Conservation (phyloP, 2,113 vertebrate species). For the Rutilus rutilus region DNA sequence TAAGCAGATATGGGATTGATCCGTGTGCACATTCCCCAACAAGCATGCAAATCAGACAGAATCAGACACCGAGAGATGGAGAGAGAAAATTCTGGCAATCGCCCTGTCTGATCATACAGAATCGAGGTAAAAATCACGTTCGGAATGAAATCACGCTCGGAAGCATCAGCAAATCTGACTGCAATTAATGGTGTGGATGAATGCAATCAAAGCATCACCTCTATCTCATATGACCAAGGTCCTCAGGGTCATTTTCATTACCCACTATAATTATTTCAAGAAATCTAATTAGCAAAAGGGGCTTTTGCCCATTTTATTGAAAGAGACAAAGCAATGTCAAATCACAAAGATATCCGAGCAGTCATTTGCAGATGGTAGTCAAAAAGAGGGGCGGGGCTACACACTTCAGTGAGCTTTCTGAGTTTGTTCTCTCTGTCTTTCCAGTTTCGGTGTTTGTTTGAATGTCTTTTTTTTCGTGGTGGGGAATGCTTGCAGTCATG, state of each 20-base stretch:
- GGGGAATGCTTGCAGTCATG: conserved; percentile 22
- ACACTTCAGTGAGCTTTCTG: conserved; percentile 10
- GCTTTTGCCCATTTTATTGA: conserved; percentile 59
- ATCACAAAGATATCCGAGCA: conserved; percentile 23
- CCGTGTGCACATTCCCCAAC: conserved; percentile 25
- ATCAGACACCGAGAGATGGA: conserved; percentile 3
- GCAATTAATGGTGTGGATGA: conserved; percentile 67
- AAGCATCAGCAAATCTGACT: conserved; percentile 62
- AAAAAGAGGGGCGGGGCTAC: neutral
- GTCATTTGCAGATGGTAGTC: neutral
- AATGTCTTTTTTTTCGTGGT: conserved; percentile 28
- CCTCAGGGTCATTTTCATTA: conserved; percentile 74
- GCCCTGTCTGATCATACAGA: conserved; percentile 43
- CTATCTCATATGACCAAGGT: conserved; percentile 63
- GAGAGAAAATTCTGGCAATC: conserved; percentile 36
- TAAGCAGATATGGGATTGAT: conserved; percentile 59
- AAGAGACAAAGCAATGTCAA: conserved; percentile 68
- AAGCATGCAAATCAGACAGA: conserved; percentile 45
- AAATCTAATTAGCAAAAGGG: conserved; percentile 64
- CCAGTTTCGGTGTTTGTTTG: conserved; percentile 15
- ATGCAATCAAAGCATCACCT: conserved; percentile 67
- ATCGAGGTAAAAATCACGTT: conserved; percentile 38
- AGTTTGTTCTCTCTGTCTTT: conserved; percentile 27
- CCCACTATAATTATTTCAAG: conserved; percentile 72
- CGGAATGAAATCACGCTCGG: conserved; percentile 43